phyloP scores from a whole-genome alignment of 2,113 vertebrate species.

The Colistium nudipinnis region DNA sequence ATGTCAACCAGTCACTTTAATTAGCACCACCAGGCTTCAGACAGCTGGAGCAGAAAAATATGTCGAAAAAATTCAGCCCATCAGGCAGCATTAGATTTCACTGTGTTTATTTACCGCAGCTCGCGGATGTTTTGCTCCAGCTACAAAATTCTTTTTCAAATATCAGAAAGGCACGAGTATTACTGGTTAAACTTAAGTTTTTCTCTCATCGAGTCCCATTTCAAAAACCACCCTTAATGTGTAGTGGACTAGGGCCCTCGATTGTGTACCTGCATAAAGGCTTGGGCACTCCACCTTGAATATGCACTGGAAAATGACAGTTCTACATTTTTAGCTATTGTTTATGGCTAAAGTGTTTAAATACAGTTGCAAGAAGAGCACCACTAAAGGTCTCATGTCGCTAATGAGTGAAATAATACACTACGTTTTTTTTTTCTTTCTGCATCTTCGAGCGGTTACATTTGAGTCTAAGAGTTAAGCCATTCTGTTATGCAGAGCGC shows the following conservation, averaged over 20 bases:
- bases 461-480: slow-evolving; percentile 1
- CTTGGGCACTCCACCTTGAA: too few relatives aligned
- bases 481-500: slow-evolving; percentile 33
- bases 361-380: not conserved
- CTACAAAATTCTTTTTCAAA: not conserved
- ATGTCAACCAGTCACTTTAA: slow-evolving; percentile 33
- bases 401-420: not conserved
- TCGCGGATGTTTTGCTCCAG: slow-evolving; percentile 2
- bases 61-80: not conserved
- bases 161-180: not conserved
- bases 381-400: not conserved
- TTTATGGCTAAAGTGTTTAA: too few relatives aligned
- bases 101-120: not conserved
- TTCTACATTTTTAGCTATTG: too few relatives aligned
- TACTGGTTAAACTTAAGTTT: not conserved
- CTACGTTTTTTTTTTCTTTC: not conserved
- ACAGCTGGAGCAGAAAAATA: slow-evolving; percentile 7
- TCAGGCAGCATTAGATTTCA: not conserved
- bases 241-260: not conserved
- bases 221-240: not conserved
- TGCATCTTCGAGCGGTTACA: not conserved
- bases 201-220: slow-evolving; percentile 4
- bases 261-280: not conserved
- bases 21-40: slow-evolving; percentile 17
- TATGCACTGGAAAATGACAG: too few relatives aligned